A percentile compares a stretch with the other conserved stretches of the same genome.
phyloP scores from a whole-genome alignment of 2,888 invertebrate genomes.

The Nephrotoma flavescens region DNA sequence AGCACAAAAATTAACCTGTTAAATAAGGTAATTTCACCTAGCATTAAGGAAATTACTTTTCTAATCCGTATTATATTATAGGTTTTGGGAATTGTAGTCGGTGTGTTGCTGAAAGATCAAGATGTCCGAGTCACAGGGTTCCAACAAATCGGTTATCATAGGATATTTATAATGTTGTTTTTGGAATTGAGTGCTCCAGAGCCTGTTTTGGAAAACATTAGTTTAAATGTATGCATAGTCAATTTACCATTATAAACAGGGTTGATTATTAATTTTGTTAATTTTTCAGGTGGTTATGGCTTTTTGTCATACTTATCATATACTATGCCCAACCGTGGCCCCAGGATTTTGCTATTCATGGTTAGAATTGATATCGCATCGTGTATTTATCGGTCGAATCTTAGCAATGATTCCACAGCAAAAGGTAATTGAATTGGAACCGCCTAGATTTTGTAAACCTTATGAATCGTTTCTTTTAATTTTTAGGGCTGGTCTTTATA shows the following conservation, averaged over 20 bases:
- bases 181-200: slow-evolving; percentile 91
- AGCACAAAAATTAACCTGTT: slow-evolving; percentile 93
- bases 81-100: slow-evolving; percentile 81
- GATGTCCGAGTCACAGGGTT: slow-evolving; percentile 81
- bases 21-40: slow-evolving; percentile 49
- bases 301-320: slow-evolving; percentile 90
- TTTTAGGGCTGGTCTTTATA: slow-evolving; percentile 87
- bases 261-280: background rate
- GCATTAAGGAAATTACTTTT: too few relatives aligned
- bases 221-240: slow-evolving; percentile 37
- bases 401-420: slow-evolving; percentile 82
- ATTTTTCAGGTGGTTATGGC: slow-evolving; percentile 55
- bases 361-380: slow-evolving; percentile 94
- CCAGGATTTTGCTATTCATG: slow-evolving; percentile 97
- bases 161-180: slow-evolving; percentile 92
- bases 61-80: slow-evolving; percentile 17
- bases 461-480: slow-evolving; percentile 9
- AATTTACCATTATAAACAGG: background rate
- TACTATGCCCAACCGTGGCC: slow-evolving; percentile 80
- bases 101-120: slow-evolving; percentile 90
- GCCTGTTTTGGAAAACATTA: slow-evolving; percentile 84
- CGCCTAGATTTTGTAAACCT: slow-evolving; percentile 7
- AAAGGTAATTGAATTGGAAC: slow-evolving; percentile 37
- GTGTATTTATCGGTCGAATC: slow-evolving; percentile 88
- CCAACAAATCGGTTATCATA: slow-evolving; percentile 95